Base-by-base conservation (phyloP, 2,797 vertebrate genomes). In the Hippopotamyrus pictus region DNA sequence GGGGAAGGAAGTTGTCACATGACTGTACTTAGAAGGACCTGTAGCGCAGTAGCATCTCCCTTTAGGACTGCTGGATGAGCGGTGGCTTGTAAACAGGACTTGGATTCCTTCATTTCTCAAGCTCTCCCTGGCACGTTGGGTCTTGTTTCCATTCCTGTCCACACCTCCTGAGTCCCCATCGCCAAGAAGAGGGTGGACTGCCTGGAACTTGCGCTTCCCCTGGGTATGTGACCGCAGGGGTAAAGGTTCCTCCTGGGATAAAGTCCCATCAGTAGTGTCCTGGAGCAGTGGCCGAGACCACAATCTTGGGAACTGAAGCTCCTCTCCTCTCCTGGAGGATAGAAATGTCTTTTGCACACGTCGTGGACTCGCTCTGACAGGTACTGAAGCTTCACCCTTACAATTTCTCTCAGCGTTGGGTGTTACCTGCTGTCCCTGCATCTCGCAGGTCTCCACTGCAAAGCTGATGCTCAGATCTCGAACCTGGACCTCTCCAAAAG, bases 401-500 rank as follows among this genome's bases (percentile, higher is more conserved):
- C 57, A 1, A 94, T 93, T 91, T 85, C 89, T 91, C 90, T 14
- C 91, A 89, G 76, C 88, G 89, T 54, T 37, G 88, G 84, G 92
- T 96, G 51, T 91, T 92, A 90, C 87, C 89, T 3, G 44, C 25
- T 89, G 91, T 33, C 91, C 91, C 86, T 94, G 93, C n/a, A 92
- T 92, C 2, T 94, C 94, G 90, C 94, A 95, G 0, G 94, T 92
- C 57, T 94, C 94, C 2, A 93, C 91, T 33, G 93, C 91, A n/a
- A 96, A 91, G 79, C 93, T 92, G 44, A 96, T 86, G 88, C 69
- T 93, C 88, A 96, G 94, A 22, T 95, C 95, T 90, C 95, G 94
- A 17, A 95, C 88, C 3, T 91, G 93, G 29, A 96, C 95, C 53
- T 96, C 95, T 91, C 96, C 96, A 57, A 97, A 96, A 1, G 88